phyloP scores from a whole-genome alignment of 2,113 vertebrate genomes.

The Poeciliopsis occidentalis region DNA sequence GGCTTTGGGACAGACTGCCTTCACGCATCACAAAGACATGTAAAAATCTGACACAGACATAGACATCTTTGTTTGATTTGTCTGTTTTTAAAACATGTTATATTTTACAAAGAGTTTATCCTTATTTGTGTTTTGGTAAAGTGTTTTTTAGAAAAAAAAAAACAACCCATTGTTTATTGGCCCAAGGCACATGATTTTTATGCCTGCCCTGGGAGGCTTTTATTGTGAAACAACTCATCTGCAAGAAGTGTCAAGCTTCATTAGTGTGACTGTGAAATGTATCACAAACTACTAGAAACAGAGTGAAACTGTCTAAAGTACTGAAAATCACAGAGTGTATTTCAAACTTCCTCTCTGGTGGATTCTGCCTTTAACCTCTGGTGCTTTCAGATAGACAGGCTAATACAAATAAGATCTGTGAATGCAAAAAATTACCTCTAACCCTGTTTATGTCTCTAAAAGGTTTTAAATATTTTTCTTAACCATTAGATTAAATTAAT shows the following conservation, averaged over 20 bases:
- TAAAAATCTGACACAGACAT: too few relatives aligned
- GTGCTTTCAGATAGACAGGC: neutral
- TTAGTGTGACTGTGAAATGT: constrained; percentile 7
- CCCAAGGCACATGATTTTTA: neutral
- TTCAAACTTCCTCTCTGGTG: neutral
- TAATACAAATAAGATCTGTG: neutral
- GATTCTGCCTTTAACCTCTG: neutral
- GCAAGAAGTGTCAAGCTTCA: constrained; percentile 2
- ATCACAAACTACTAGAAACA: neutral
- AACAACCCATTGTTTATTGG: neutral
- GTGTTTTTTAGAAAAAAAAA: too few relatives aligned
- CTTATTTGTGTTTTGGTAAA: neutral
- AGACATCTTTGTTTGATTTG: neutral
- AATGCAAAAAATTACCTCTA: neutral
- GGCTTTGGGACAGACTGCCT: too few relatives aligned
- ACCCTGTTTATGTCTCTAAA: neutral
- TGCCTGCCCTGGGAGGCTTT: neutral
- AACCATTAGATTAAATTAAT: neutral
- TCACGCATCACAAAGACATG: too few relatives aligned
- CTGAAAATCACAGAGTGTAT: neutral
- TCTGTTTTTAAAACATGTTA: neutral
- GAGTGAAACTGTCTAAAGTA: neutral
- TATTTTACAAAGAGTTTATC: neutral
- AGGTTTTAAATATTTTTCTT: neutral
- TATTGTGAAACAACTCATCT: constrained; percentile 19